Base-by-base conservation (phyloP, 2,797 vertebrate genomes). In the Picus viridis region DNA sequence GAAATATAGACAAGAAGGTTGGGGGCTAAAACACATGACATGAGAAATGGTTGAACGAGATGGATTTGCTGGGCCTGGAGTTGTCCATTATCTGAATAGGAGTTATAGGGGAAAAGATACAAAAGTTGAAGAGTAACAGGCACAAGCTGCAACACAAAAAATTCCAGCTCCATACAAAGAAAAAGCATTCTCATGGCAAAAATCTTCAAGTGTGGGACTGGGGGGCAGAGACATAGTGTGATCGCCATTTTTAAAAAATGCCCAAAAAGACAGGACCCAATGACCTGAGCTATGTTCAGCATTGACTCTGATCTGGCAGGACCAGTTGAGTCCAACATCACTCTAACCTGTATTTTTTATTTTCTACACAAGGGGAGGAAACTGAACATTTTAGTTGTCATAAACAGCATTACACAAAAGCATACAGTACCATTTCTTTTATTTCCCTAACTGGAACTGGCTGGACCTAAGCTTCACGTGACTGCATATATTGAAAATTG, bases 391-490 rank as follows among this genome's bases (percentile, higher is more conserved):
- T 16, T 32, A 10, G 19, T 72, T 70, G 43, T 78, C 16, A 69
- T 49, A 32, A 69, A 51, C 7, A 62, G 23, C 12, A 65, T 3
- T 26, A 39, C 29, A 84, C 59, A 76, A 39, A 41, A 84, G 39
- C 47, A 18, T 7, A 78, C 0, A 0, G 3, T 17, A 59, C 2
- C 5, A 29, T 9, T 34, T 54, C 3, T 39, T 56, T 23, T 12
- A 23, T 17, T 29, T 12, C 10, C 32, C 22, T 6, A 63, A 47
- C 7, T 15, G 11, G 41, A 92, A 61, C 26, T 39, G 30, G 27
- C 34, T 71, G 45, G 30, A 56, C 26, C 14, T 43, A 30, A 62
- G 24, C 20, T 68, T 51, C 30, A 56, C 22, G 16, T 8, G 74
- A 53, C 36, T 51, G 29, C 15, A 19, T 61, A 11, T 17, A 69